Conservation (phyloP, 1,140 invertebrate genomes). For the Drosophila lini region DNA sequence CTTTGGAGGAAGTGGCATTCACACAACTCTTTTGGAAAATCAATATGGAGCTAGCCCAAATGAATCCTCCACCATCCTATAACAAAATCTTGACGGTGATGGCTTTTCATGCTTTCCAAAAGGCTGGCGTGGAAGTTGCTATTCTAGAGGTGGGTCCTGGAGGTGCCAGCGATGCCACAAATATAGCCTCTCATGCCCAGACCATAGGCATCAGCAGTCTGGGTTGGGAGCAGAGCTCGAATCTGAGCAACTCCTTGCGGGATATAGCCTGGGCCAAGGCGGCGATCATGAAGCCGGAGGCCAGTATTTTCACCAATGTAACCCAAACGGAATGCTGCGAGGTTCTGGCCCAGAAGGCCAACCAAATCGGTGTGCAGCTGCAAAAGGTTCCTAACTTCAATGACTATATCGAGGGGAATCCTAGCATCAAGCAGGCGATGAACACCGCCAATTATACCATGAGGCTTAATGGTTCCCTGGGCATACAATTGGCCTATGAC, state of each 20-base stretch:
- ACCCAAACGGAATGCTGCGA: constrained; percentile 89
- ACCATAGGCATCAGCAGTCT: constrained; percentile 92
- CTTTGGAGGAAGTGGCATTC: constrained; percentile 91
- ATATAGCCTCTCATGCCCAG: constrained; percentile 91
- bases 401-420: constrained; percentile 46
- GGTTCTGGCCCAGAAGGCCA: constrained; percentile 89
- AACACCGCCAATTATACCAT: constrained; percentile 53
- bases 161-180: constrained; percentile 97
- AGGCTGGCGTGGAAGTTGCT: constrained; percentile 96
- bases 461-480: constrained; percentile 91
- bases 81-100: constrained; percentile 97
- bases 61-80: constrained; percentile 93
- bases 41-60: constrained; percentile 86
- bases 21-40: constrained; percentile 93
- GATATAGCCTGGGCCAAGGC: constrained; percentile 98
- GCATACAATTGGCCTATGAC: constrained; percentile 91
- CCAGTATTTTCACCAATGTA: constrained; percentile 89
- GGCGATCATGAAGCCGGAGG: constrained; percentile 95
- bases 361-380: constrained; percentile 87
- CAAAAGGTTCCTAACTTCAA: constrained; percentile 46
- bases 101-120: constrained; percentile 94
- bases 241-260: constrained; percentile 93
- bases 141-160: constrained; percentile 99
- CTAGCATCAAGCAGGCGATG: constrained; percentile 36
- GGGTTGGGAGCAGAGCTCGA: constrained; percentile 93